Conservation (phyloP, 2,797 vertebrate genomes). For the Thripadectes ignobilis region DNA sequence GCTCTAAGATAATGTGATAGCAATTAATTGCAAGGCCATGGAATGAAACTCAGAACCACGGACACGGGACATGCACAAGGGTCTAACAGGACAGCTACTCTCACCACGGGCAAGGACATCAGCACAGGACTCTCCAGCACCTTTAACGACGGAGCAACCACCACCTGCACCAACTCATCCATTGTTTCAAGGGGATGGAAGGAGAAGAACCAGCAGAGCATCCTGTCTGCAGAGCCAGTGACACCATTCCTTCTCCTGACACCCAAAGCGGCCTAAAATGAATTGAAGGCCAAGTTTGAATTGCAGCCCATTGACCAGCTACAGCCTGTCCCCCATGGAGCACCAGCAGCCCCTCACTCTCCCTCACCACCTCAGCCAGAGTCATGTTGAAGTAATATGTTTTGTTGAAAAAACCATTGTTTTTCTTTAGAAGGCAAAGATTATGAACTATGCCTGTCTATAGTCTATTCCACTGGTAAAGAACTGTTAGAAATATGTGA, state of each 20-base stretch:
- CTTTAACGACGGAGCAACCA: not conserved
- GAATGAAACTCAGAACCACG: not conserved
- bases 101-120: rapidly evolving
- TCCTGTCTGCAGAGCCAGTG: rapidly evolving
- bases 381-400: rapidly evolving
- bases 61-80: rapidly evolving
- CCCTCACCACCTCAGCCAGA: not conserved
- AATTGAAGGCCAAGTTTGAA: not conserved
- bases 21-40: not conserved
- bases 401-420: not conserved
- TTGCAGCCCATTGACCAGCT: not conserved
- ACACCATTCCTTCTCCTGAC: not conserved
- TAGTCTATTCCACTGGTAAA: not conserved
- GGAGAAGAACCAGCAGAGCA: not conserved
- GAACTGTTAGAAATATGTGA: not conserved
- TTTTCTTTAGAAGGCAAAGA: not conserved
- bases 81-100: not conserved
- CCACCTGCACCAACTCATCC: not conserved
- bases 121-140: not conserved
- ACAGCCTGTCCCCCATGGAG: not conserved
- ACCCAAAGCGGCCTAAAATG: not conserved
- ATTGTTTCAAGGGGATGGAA: not conserved
- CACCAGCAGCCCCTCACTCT: not conserved
- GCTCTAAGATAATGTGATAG: not conserved
- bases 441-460: not conserved